Percentiles rank a stretch among this genome's conserved stretches.
phyloP scores from a whole-genome alignment of 2,797 vertebrate genomes.

The Paramormyrops hopkinsi region DNA sequence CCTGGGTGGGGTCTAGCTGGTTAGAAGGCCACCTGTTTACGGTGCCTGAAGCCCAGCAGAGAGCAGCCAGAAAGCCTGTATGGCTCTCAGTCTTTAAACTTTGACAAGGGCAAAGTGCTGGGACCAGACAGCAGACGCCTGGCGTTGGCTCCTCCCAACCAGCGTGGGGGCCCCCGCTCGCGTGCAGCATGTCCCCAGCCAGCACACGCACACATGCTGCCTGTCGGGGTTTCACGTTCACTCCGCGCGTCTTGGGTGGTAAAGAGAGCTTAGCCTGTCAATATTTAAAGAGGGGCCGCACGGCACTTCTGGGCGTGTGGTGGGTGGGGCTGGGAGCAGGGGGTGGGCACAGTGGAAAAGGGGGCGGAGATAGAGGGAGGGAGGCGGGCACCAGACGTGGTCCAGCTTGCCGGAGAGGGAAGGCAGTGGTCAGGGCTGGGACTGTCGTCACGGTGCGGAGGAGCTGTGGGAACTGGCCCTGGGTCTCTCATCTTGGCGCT shows the following conservation, averaged over 20 bases:
- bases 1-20: background rate
- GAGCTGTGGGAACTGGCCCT: background rate
- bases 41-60: background rate
- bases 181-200: background rate
- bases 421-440: background rate
- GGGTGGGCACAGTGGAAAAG: background rate
- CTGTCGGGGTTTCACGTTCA: background rate
- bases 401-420: background rate
- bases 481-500: background rate
- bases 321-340: conserved; percentile 1
- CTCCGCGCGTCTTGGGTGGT: background rate
- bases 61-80: background rate
- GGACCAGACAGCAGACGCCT: background rate
- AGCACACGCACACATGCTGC: background rate
- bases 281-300: conserved; percentile 1
- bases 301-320: background rate
- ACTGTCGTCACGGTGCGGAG: background rate
- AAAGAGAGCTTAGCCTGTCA: background rate
- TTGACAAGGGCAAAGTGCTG: background rate
- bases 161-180: background rate
- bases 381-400: background rate
- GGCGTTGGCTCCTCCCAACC: background rate
- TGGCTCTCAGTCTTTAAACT: background rate
- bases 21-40: background rate
- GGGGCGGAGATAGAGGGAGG: background rate